Evolutionary conservation across 2,113 vertebrate species (phyloP).

Genomic region (Sinocyclocheilus maitianheensis): DNA sequence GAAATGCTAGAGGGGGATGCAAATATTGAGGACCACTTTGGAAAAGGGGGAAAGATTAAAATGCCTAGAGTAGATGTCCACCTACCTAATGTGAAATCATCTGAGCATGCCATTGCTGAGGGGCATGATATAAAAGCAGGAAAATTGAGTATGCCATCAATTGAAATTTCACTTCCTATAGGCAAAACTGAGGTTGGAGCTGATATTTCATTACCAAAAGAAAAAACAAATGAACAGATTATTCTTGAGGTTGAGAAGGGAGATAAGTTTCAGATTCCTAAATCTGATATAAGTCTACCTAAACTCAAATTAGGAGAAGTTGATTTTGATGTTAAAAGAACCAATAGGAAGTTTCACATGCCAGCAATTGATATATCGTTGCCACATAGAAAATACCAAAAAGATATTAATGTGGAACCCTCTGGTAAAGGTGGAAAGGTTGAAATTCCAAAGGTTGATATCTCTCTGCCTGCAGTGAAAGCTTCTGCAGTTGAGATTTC

Average conservation of each 20-base stretch:
- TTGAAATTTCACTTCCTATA: constrained; percentile 28
- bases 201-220: constrained; percentile 20
- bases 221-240: background rate
- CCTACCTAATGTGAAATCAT: background rate
- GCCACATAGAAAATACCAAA: constrained; percentile 25
- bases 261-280: background rate
- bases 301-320: background rate
- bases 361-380: constrained; percentile 64
- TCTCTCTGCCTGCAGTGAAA: constrained; percentile 23
- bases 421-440: constrained; percentile 28
- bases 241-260: background rate
- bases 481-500: constrained; percentile 55
- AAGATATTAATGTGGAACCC: constrained; percentile 38
- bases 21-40: background rate
- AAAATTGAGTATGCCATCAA: constrained; percentile 15
- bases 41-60: constrained; percentile 4
- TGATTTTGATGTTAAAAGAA: background rate
- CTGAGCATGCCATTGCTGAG: background rate
- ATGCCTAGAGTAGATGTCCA: background rate
- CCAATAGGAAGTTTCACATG: constrained; percentile 52
- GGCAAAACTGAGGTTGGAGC: constrained; percentile 53
- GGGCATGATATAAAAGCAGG: constrained; percentile 41
- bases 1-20: background rate
- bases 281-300: background rate
- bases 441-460: constrained; percentile 32